Evolutionary conservation across 2,797 vertebrate species (phyloP), one percentile per base, ranked within the genome.

Genomic region (Amniataba percoides): DNA sequence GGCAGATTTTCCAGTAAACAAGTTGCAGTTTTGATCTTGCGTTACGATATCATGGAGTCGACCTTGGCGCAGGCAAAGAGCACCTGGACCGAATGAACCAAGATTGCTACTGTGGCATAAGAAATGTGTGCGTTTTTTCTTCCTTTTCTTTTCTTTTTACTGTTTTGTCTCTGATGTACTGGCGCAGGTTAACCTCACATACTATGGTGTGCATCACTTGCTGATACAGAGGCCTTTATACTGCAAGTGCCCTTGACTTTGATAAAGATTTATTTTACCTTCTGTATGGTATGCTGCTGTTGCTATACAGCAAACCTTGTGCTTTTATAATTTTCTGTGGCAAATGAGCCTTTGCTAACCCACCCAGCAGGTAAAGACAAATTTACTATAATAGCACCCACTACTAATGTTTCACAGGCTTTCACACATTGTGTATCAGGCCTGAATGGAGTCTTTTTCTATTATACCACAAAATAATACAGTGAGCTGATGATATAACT

Each of bases 1-100:
- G 88, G 89, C 91, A 80, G 77, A 83, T 86, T 91, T 89, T 88
- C 82, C 80, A 82, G 86, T 89, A 92, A 92, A 92, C 89, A 91
- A 91, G 87, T 83, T 64, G 49, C 71, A 51, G 81, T 91, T 92
- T 89, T 91, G 88, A 90, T 92, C 83, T 83, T 42, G 77, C 43
- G 53, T 85, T 87, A 76, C 78, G 82, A 90, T 84, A 80, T 84
- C 76, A 85, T 73, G 63, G 61, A 82, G 83, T 65, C 7, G 53
- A 88, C 88, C 84, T 86, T 87, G 84, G 85, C 71, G 10, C 64
- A 51, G 53, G 42, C 39, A 52, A 71, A 76, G 43, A 71, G 65
- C 70, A 83, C 78, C 85, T 80, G 64, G 80, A 64, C 79, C 46
- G 74, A 71, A 74, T 66, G 39, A 71, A 59, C 66, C 31, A 83